phyloP scores from a whole-genome alignment of 2,797 vertebrate genomes.

The Borostomias antarcticus region DNA sequence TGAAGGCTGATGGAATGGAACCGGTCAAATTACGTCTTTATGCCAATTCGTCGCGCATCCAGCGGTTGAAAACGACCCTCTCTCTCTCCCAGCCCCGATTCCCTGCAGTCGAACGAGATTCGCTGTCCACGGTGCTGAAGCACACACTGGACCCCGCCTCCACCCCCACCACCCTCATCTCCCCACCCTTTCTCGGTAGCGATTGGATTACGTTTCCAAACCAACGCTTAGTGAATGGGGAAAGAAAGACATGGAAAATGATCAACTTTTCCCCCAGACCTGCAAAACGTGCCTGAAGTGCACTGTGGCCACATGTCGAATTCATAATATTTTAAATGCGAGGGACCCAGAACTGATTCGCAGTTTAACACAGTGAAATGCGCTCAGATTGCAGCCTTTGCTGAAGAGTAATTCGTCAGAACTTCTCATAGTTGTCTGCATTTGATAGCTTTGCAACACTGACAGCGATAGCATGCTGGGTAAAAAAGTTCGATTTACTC shows the following conservation, averaged over 20 bases:
- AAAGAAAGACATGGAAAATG: conserved; percentile 12
- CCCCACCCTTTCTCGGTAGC: conserved; percentile 30
- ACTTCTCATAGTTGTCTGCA: conserved; percentile 18
- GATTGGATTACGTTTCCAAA: conserved; percentile 47
- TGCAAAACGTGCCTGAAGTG: conserved; percentile 6
- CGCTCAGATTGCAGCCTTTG: background rate
- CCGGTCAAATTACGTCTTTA: conserved; percentile 19
- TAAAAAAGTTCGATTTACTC: background rate
- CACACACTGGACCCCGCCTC: conserved; percentile 26
- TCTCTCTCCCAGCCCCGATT: conserved; percentile 34
- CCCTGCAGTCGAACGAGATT: conserved; percentile 57
- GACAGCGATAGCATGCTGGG: no score
- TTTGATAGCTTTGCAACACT: conserved; percentile 17
- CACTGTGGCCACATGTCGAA: background rate
- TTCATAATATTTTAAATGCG: background rate
- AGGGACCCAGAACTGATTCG: background rate
- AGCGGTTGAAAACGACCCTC: conserved; percentile 15
- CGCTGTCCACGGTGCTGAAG: conserved; percentile 73
- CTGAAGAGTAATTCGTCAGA: conserved; percentile 2
- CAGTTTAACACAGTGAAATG: background rate
- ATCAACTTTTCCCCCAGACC: conserved; percentile 7
- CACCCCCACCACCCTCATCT: conserved; percentile 9
- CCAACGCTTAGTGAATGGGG: background rate
- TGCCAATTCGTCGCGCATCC: conserved; percentile 10
- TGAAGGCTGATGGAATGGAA: background rate